Conservation (phyloP, 2,797 vertebrate genomes). For the Antrozous pallidus region DNA sequence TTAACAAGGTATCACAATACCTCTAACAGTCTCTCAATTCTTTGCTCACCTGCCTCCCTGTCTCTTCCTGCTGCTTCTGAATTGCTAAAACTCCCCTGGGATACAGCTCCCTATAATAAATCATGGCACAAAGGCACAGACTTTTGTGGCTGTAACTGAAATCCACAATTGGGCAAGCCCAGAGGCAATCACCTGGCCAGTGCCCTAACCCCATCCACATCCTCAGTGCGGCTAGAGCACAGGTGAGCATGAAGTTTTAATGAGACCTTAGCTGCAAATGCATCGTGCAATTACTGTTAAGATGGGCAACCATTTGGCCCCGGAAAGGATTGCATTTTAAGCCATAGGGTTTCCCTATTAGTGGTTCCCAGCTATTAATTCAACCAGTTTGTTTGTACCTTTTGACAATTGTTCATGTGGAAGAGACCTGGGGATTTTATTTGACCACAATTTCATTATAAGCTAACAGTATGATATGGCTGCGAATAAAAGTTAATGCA, state of each 20-base stretch:
- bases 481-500: conserved; percentile 67
- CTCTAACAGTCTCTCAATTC: conserved; percentile 55
- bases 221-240: not conserved
- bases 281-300: conserved; percentile 71
- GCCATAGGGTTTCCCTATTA: conserved; percentile 71
- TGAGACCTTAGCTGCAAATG: conserved; percentile 70
- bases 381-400: conserved; percentile 73
- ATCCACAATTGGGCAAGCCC: conserved; percentile 65
- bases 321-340: conserved; percentile 74
- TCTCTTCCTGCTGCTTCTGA: conserved; percentile 71
- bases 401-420: conserved; percentile 72
- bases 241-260: conserved; percentile 78
- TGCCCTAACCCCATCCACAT: conserved; percentile 51
- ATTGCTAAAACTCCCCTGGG: conserved; percentile 71
- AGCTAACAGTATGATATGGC: conserved; percentile 66
- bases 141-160: conserved; percentile 62
- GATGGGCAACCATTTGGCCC: conserved; percentile 71
- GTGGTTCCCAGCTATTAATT: conserved; percentile 72
- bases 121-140: conserved; percentile 66
- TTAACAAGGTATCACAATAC: conserved; percentile 75
- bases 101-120: conserved; percentile 70
- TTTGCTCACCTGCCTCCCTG: conserved; percentile 70
- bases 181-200: conserved; percentile 69
- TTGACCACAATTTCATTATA: conserved; percentile 72
- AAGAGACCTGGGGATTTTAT: conserved; percentile 71